Conservation (phyloP, 1,140 invertebrate genomes). For the Pemphigus obesinymphae region DNA sequence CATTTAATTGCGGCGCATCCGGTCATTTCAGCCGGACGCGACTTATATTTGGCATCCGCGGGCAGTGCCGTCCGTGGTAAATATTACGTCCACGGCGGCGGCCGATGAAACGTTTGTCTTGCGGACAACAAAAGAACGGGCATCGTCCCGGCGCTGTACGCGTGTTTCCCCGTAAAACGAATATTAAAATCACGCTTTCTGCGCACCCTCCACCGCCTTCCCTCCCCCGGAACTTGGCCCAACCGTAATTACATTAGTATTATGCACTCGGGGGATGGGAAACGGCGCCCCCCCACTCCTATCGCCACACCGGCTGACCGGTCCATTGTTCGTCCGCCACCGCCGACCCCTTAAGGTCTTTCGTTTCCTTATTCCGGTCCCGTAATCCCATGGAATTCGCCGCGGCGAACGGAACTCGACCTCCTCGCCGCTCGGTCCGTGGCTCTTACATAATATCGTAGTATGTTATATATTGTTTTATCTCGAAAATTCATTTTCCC, state of each 20-base stretch:
- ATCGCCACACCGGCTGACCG: constrained; percentile 6
- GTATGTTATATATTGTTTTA: constrained; percentile 4
- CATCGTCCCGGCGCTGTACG: neutral
- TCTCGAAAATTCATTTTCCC: constrained; percentile 14
- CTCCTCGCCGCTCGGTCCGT: neutral
- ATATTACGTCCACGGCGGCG: neutral
- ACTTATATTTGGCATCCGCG: neutral
- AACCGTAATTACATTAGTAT: constrained; percentile 36
- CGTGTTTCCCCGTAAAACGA: constrained; percentile 25
- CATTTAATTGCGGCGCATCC: constrained; percentile 19
- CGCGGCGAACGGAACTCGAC: constrained; percentile 29
- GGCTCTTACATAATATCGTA: neutral
- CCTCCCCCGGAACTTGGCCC: constrained; percentile 25
- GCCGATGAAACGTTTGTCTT: constrained; percentile 35
- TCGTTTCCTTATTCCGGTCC: constrained; percentile 42
- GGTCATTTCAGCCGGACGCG: constrained; percentile 15
- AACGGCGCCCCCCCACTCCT: neutral
- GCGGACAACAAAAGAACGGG: constrained; percentile 31
- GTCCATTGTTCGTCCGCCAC: constrained; percentile 19
- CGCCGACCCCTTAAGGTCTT: constrained; percentile 24
- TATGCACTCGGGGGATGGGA: neutral
- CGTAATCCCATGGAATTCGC: constrained; percentile 25
- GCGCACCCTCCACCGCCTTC: neutral
- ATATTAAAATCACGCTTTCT: constrained; percentile 27
- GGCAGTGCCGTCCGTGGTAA: neutral